These are phyloP conservation scores for Dicerorhinus sumatrensis DNA, from an alignment of 2,113 vertebrate genomes.

Conservation along the genomic window DNA sequence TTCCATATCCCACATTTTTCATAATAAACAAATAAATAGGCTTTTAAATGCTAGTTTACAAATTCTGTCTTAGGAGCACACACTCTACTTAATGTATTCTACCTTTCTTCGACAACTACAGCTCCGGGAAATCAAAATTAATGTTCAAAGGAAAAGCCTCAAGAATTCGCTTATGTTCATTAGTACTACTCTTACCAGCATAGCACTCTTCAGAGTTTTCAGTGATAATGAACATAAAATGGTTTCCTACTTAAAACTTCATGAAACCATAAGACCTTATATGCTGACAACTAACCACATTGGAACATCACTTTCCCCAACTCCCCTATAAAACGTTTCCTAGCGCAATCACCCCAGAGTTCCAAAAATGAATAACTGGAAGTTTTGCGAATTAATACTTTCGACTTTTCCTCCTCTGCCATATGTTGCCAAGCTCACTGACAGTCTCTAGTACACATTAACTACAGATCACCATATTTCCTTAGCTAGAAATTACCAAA, in stretches of 20 bases:
- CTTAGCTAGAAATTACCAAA: conserved; percentile 31
- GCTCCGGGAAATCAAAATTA: conserved; percentile 7
- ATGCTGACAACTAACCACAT: neutral
- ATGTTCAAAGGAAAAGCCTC: conserved; percentile 3
- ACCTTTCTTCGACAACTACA: neutral
- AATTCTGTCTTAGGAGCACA: neutral
- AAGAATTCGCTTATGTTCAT: neutral
- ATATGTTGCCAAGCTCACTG: neutral
- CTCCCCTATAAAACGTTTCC: neutral
- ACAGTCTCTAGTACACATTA: neutral
- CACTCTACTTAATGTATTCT: neutral
- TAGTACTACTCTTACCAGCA: neutral
- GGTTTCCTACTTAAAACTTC: conserved; percentile 37
- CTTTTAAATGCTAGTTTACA: conserved; percentile 30
- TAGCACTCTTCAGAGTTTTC: neutral
- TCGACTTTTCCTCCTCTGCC: neutral
- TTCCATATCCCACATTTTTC: neutral
- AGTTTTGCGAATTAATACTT: neutral
- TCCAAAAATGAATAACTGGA: neutral
- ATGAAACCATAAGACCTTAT: neutral
- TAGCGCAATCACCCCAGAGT: neutral
- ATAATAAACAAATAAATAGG: neutral
- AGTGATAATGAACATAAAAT: neutral
- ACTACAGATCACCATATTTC: neutral
- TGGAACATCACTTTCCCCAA: neutral